Base-by-base conservation (phyloP, 2,888 invertebrate species). In the Cryptops parisi region DNA sequence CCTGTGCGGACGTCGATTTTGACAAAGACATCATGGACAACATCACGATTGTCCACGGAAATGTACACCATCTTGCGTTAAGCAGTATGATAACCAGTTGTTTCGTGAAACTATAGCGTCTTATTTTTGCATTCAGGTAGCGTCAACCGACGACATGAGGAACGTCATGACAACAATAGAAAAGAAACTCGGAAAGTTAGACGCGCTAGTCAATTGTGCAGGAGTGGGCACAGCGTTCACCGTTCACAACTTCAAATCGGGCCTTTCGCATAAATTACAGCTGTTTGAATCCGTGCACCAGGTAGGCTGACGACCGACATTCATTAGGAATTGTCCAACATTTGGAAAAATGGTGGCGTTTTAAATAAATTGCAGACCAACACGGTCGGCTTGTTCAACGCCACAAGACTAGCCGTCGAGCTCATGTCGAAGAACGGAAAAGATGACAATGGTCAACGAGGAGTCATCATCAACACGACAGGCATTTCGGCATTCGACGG, bases 401-500 rank as follows among this genome's bases (percentile, higher is more conserved):
- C 88, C 1, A 84, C 84, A 56, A 77, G 97, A 9, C 71, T 96
- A 59, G 77, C 87, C 0, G 83, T 78, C 0, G 86, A 84, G 0
- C 60, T 91, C 46, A 87, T 99, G 67, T 82, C 81, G 26, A 74
- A 82, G 62, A 96, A 96, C 66, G 72, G 78, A 50, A 84, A 88
- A 0, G 80, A 89, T 65, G 71, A 71, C 47, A 81, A 89, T 68
- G 88, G 88, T 0, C 84, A 89, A 65, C 78, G 93, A 60, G 98
- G 98, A 12, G 90, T 96, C 0, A 79, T 98, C 53, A 76, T 99
- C 0, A 97, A 97, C 67, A 98, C 97, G 0, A 85, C 97, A 0
- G 87, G 93, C 52, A 80, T 94, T 3, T 90, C 96, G 39, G 98
- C 96, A 0, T 96, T 75, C 64, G 98, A 98, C 52, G 98, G 97